Evolutionary conservation across 2,113 vertebrate species (phyloP), one percentile per base, ranked within the genome.

Genomic region (Antigone vipio): DNA sequence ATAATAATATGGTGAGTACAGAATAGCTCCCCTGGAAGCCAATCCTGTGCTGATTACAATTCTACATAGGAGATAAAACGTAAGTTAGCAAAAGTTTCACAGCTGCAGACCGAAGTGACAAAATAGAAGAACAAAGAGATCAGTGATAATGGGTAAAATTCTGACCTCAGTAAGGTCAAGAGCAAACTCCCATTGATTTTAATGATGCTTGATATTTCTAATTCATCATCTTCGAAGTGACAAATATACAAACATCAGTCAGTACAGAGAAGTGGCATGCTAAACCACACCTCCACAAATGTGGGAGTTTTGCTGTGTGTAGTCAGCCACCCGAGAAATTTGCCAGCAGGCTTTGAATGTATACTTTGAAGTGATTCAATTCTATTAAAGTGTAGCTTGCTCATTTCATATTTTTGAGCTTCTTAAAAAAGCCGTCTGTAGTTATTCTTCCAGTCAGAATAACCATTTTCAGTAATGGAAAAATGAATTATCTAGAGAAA

Each of bases 31-130:
- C 88, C 60, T 89, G 92, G 92, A 96, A 89, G 86, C 95, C 94
- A 97, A 84, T 93, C 83, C 83, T 76, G 38, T 21, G 30, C 62
- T 86, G 94, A 94, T 95, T 96, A 93, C 88, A 92, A 44, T 87
- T 94, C 95, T 88, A 71, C 52, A 81, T 38, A 60, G 76, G 64
- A 92, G 83, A 92, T 83, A 88, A 95, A 95, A 95, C 40, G 38
- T 13, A 92, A 94, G 89, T 91, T 91, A 91, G 81, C 34, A 75
- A 72, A 96, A 97, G 91, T 86, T 97, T 94, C 88, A 81, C 92
- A 97, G 92, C 80, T 93, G 86, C 86, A 88, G 64, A 92, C 64
- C 44, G 38, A 94, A 95, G 66, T 81, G 92, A 85, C 92, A 93
- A 95, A 86, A 94, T 8, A 96, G 76, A 85, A 87, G 93, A 96